Percentiles rank a stretch among this genome's conserved stretches.
These are phyloP conservation scores for Cosmia trapezina DNA, from an alignment of 2,888 invertebrate species.

Conservation along the genomic window DNA sequence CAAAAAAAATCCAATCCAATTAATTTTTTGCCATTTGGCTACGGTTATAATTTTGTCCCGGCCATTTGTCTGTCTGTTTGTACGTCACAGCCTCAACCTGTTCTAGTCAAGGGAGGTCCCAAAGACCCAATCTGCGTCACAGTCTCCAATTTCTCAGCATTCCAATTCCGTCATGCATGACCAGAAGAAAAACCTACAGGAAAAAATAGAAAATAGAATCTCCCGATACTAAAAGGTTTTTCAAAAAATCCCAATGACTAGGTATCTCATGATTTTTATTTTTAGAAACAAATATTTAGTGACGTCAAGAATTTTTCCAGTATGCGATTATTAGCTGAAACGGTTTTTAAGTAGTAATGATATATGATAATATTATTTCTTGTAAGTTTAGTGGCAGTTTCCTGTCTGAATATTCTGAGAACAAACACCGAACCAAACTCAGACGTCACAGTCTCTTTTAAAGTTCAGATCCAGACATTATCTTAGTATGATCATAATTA, in stretches of 20 bases:
- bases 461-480: neutral
- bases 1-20: too few species aligned
- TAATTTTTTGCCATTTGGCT: too few species aligned
- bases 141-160: neutral
- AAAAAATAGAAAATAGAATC: constrained; percentile 22
- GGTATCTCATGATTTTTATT: neutral
- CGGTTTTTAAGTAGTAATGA: neutral
- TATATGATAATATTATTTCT: too few species aligned
- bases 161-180: constrained; percentile 11
- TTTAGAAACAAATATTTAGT: neutral
- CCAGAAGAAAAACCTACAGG: constrained; percentile 8
- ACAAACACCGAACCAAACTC: neutral
- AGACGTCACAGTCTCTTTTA: neutral
- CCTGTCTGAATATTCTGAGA: neutral
- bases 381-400: neutral
- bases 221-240: constrained; percentile 22
- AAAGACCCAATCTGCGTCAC: neutral
- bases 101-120: neutral
- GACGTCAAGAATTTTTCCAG: constrained; percentile 17
- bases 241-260: constrained; percentile 5
- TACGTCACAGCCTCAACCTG: too few species aligned
- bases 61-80: too few species aligned
- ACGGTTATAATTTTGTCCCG: too few species aligned
- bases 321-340: neutral
- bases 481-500: neutral